phyloP scores from a whole-genome alignment of 1,140 invertebrate genomes.

The Leptopilina clavipes region DNA sequence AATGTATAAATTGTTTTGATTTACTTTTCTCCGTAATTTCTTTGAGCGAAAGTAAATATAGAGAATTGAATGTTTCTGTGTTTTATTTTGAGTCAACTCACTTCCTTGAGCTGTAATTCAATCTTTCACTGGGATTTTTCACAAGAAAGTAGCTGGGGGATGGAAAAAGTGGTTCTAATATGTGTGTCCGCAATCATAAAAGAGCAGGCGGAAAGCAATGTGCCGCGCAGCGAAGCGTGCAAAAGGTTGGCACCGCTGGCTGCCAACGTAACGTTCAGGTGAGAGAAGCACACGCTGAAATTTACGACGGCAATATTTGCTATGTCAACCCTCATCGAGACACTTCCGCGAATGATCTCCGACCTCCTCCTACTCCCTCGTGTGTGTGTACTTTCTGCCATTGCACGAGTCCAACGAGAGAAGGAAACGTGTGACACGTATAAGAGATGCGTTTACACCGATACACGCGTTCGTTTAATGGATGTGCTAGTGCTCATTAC shows the following conservation, averaged over 20 bases:
- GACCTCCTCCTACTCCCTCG: slow-evolving; percentile 37
- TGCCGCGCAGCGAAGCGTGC: not conserved
- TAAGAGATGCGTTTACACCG: slow-evolving; percentile 31
- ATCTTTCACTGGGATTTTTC: too few species aligned
- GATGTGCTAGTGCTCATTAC: slow-evolving; percentile 29
- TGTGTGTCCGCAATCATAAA: not conserved
- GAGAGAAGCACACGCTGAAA: slow-evolving; percentile 39
- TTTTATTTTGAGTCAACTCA: too few species aligned
- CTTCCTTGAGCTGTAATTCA: too few species aligned
- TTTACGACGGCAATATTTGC: slow-evolving; percentile 52
- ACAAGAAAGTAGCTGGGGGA: not conserved
- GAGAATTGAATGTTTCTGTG: too few species aligned
- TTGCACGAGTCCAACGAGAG: slow-evolving; percentile 39
- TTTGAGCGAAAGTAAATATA: too few species aligned
- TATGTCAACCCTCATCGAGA: slow-evolving; percentile 47
- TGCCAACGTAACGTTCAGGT: slow-evolving; percentile 21
- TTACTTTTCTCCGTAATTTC: too few species aligned
- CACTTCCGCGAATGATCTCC: slow-evolving; percentile 46
- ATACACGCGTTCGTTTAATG: slow-evolving; percentile 27
- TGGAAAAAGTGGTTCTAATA: slow-evolving; percentile 1
- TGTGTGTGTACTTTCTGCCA: slow-evolving; percentile 39
- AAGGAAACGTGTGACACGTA: slow-evolving; percentile 14
- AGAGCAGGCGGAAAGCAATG: slow-evolving; percentile 14
- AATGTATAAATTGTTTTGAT: too few species aligned
- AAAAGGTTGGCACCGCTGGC: slow-evolving; percentile 1